Base-by-base conservation (phyloP, 2,113 vertebrate genomes). In the Lepus timidus region DNA sequence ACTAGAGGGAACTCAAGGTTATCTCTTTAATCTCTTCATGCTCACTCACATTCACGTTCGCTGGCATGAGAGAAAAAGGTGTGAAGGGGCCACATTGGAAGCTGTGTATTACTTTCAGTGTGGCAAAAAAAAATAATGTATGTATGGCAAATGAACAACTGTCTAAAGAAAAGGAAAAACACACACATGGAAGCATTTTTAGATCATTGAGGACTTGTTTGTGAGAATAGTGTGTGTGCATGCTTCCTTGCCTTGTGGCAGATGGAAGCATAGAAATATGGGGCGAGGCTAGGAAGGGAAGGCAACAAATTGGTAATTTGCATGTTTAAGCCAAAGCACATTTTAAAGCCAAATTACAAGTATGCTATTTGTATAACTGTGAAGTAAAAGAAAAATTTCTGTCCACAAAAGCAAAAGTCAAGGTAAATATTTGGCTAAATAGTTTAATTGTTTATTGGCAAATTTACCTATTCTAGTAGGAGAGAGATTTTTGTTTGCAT, bases 281-380 rank as follows among this genome's bases (percentile, higher is more conserved):
- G 19, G 25, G n/a, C 0, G 16, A 61, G 55, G 23, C 44, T 55
- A 88, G 31, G 23, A 87, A 80, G 29, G 79, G 29, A 75, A 70
- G 1, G 25, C 22, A 90, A 64, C 90, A 84, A 95, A 81, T n/a
- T 82, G 27, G 67, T 71, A 76, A 73, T 51, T 73, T 86, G 13
- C 33, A 79, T 44, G 44, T 84, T 58, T 58, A n/a, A 44, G 52
- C 62, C 27, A 51, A 65, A 78, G 79, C 23, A 86, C 31, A 83
- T 88, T 85, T 88, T 79, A 62, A 96, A 86, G 62, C 62, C 68
- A 91, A 97, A 82, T 82, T 71, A 62, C 39, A 75, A 90, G 84
- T 39, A 81, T 68, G 27, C 11, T 92, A 84, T 84, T 89, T 92
- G 22, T 75, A 17, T 87, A 83, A 90, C 20, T 87, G 29, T 74